Percentiles rank a stretch among this genome's conserved stretches.
Evolutionary conservation across 2,888 invertebrate genomes (phyloP).

Genomic region (Watsonalla binaria): DNA sequence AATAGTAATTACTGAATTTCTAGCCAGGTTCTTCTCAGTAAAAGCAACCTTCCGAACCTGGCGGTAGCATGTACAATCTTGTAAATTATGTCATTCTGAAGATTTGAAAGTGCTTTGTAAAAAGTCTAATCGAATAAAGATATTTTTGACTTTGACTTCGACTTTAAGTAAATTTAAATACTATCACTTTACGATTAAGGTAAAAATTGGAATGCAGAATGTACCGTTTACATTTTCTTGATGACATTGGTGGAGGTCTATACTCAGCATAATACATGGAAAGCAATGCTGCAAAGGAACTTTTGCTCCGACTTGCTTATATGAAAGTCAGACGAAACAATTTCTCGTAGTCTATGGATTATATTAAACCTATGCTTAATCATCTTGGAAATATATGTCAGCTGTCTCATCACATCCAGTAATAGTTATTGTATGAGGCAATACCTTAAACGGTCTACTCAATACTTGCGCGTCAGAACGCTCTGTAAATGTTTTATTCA

Average conservation of each 20-base stretch:
- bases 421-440: background rate
- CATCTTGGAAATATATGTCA: no score
- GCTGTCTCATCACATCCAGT: background rate
- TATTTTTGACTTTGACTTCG: no score
- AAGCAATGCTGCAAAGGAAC: constrained; percentile 43
- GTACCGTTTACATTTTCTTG: background rate
- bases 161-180: no score
- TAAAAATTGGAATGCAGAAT: background rate
- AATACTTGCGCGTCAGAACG: background rate
- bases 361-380: no score
- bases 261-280: constrained; percentile 47
- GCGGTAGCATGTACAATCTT: no score
- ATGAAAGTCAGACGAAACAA: constrained; percentile 41
- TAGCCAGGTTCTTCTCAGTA: no score
- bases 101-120: no score
- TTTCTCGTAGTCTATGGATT: constrained; percentile 11
- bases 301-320: constrained; percentile 33
- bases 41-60: no score
- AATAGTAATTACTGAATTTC: no score
- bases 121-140: no score
- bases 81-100: no score
- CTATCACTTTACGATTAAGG: no score
- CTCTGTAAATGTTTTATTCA: constrained; percentile 18
- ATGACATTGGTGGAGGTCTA: constrained; percentile 10
- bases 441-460: background rate